These are phyloP conservation scores for Uloborus diversus DNA, from an alignment of 1,140 invertebrate species.

Conservation along the genomic window DNA sequence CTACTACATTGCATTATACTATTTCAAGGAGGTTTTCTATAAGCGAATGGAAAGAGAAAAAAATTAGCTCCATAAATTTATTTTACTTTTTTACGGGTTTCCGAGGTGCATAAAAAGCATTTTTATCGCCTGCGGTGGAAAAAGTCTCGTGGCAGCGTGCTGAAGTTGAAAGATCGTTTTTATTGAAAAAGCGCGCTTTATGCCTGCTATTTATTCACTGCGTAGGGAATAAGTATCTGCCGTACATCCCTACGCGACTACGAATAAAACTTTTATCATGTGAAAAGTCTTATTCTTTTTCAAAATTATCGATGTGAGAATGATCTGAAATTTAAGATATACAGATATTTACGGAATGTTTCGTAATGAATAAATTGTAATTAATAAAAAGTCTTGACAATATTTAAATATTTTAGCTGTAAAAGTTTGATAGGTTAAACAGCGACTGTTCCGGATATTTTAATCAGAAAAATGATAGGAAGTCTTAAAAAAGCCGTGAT, in stretches of 20 bases:
- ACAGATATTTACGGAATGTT: too few relatives aligned
- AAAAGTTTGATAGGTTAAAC: too few relatives aligned
- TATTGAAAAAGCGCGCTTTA: conserved; percentile 44
- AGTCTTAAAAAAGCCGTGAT: too few relatives aligned
- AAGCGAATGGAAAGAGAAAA: background rate
- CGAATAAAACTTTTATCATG: conserved; percentile 33
- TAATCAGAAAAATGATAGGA: too few relatives aligned
- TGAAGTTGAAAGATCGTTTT: conserved; percentile 30
- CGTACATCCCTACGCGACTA: conserved; percentile 23
- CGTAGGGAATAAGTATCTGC: conserved; percentile 28
- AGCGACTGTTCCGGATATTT: too few relatives aligned
- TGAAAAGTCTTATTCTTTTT: background rate
- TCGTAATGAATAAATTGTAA: too few relatives aligned
- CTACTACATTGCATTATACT: conserved; percentile 36
- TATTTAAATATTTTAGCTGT: too few relatives aligned
- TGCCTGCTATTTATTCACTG: conserved; percentile 41
- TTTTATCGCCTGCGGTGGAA: conserved; percentile 15
- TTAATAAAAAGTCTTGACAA: too few relatives aligned
- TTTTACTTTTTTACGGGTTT: conserved; percentile 39
- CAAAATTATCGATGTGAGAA: too few relatives aligned
- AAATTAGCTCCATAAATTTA: conserved; percentile 29
- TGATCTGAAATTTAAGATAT: too few relatives aligned
- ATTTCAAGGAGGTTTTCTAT: background rate
- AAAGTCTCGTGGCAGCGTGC: background rate
- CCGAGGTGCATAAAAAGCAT: conserved; percentile 31